Percentiles rank a stretch among this genome's conserved stretches.
Conservation (phyloP, 2,113 vertebrate species). For the Calypte anna region DNA sequence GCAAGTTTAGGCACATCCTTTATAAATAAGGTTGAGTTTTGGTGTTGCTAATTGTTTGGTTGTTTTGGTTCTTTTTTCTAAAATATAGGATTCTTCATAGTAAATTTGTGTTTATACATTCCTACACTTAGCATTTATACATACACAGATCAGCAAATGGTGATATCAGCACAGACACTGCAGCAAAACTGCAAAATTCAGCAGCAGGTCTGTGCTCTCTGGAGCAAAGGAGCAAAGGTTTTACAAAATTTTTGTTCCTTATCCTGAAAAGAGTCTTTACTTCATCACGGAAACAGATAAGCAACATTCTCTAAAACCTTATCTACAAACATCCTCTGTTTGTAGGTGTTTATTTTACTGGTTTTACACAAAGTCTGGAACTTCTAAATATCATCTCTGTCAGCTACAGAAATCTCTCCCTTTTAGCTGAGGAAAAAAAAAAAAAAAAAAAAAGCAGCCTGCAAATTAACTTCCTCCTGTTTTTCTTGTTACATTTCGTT, state of each 20-base stretch:
- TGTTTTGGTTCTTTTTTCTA: neutral
- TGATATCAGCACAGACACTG: neutral
- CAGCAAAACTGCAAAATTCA: neutral
- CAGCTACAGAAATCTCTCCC: neutral
- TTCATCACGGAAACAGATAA: neutral
- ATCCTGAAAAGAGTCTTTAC: neutral
- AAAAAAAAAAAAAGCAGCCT: neutral
- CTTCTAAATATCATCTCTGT: neutral
- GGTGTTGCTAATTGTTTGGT: fast-evolving
- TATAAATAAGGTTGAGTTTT: neutral
- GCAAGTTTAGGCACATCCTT: neutral
- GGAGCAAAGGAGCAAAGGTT: neutral
- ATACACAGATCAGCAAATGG: neutral
- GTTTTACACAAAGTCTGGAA: neutral
- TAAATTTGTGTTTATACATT: neutral
- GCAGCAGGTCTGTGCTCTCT: fast-evolving
- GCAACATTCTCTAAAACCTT: neutral
- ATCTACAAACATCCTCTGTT: neutral
- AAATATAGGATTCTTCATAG: neutral
- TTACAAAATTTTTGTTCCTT: neutral
- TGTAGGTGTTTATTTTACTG: conserved; percentile 20
- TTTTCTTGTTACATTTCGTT: conserved; percentile 37
- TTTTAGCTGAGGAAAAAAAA: neutral
- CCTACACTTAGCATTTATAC: neutral
- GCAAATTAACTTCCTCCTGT: conserved; percentile 20